Evolutionary conservation across 2,113 vertebrate species (phyloP).

Genomic region (Sander lucioperca): DNA sequence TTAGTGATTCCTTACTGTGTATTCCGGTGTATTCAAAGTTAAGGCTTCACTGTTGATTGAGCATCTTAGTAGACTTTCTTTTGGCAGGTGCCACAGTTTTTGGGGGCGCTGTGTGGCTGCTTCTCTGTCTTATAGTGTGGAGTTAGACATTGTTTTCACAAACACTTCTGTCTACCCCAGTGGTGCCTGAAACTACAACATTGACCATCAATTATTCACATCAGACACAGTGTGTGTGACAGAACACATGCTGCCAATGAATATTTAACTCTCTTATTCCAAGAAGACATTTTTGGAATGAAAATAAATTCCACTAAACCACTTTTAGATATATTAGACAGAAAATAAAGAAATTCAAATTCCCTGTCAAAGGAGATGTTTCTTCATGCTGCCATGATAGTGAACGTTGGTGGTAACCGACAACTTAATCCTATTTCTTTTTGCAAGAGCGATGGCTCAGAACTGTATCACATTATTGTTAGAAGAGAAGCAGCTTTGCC

Average conservation of each 20-base stretch:
- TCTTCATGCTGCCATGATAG: constrained; percentile 62
- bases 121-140: constrained; percentile 24
- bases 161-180: constrained; percentile 58
- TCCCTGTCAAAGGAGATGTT: constrained; percentile 69
- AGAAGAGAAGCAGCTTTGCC: constrained; percentile 77
- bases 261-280: constrained; percentile 72
- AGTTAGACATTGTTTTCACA: constrained; percentile 61
- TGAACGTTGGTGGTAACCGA: constrained; percentile 66
- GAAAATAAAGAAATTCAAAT: constrained; percentile 66
- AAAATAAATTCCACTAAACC: constrained; percentile 50
- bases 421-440: constrained; percentile 77
- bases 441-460: constrained; percentile 70
- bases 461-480: constrained; percentile 72
- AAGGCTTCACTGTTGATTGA: constrained; percentile 34
- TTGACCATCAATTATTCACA: constrained; percentile 80
- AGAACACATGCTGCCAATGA: constrained; percentile 78
- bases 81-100: constrained; percentile 24
- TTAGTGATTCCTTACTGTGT: constrained; percentile 35
- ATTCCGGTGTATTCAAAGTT: constrained; percentile 17
- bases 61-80: constrained; percentile 16
- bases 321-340: constrained; percentile 47
- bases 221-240: constrained; percentile 71
- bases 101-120: constrained; percentile 13
- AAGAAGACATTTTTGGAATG: constrained; percentile 44
- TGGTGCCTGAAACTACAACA: constrained; percentile 69